Evolutionary conservation across 2,888 invertebrate genomes (phyloP), one percentile per base, ranked within the genome.

Genomic region (Nemotelus nigrinus): DNA sequence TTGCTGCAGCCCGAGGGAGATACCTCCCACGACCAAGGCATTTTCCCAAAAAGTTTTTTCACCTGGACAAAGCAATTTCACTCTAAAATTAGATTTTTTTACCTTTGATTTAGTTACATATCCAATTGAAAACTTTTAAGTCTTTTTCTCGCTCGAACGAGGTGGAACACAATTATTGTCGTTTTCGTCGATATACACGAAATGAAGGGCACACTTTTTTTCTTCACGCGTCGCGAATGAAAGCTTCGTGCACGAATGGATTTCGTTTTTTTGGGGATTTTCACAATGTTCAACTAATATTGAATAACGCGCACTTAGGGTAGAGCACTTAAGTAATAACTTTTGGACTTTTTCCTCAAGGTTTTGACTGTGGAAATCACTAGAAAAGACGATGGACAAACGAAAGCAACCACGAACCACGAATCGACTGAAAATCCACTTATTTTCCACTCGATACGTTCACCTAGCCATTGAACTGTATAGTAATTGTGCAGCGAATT

Each of bases 21-120:
- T 25, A 25, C 25, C 25, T 25, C 25, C 25, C 25, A 25, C 25
- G 25, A 25, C 25, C 25, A 25, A 25, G 25, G 25, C 25, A 25
- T 25, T 25, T 25, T 25, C 25, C 25, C 25, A 25, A 25, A 25
- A 25, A 25, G 25, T 25, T 25, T 25, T 25, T 25, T 25, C 25
- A 1, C 25, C 25, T 25, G 25, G 25, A 25, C 25, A 25, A 25
- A 25, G 25, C 25, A 25, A 25, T 25, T 25, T 25, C 25, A 25
- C 25, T 25, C 55, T 53, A 41, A 7, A 39, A 6, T 70, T 43
- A 50, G 6, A n/a, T 25, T n/a, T n/a, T 10, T 70, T 70, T 70
- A 70, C 70, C 70, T 70, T 70, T 55, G 53, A 53, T 70, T n/a
- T 70, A 41, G 70, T 70, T 70, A 70, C 70, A 70, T 70, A 70